These are phyloP conservation scores for Phyllotreta cruciferae DNA, from an alignment of 2,888 invertebrate species.

Conservation along the genomic window DNA sequence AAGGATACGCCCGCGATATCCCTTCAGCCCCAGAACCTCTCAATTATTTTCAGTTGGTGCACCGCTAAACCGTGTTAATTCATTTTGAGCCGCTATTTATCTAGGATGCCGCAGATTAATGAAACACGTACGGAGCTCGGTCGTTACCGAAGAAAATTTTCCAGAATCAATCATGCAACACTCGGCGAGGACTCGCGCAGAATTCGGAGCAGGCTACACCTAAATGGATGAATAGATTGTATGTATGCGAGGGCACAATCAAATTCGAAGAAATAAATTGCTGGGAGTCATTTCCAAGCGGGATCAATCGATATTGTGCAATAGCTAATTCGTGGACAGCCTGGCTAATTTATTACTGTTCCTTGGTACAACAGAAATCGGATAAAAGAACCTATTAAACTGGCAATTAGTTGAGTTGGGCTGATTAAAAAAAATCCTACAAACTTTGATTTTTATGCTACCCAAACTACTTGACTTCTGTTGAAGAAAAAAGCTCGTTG, in stretches of 20 bases:
- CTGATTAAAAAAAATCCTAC: too few relatives aligned
- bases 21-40: slow-evolving; percentile 15
- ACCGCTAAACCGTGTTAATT: slow-evolving; percentile 40
- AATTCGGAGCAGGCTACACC: slow-evolving; percentile 20
- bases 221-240: slow-evolving; percentile 18
- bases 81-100: slow-evolving; percentile 29
- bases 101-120: slow-evolving; percentile 16
- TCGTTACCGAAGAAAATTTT: slow-evolving; percentile 33
- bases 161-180: slow-evolving; percentile 34
- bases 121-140: slow-evolving; percentile 22
- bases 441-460: too few relatives aligned
- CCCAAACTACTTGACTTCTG: too few relatives aligned
- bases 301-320: slow-evolving; percentile 11
- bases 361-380: not conserved
- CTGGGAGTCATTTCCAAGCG: slow-evolving; percentile 14
- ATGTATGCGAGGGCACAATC: slow-evolving; percentile 18
- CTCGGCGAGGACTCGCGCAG: slow-evolving; percentile 16
- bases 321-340: slow-evolving; percentile 7
- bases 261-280: slow-evolving; percentile 25
- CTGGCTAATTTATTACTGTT: slow-evolving; percentile 4
- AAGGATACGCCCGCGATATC: slow-evolving; percentile 16
- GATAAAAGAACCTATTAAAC: too few relatives aligned
- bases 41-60: slow-evolving; percentile 30
- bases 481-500: too few relatives aligned
- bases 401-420: too few relatives aligned